Evolutionary conservation across 2,113 vertebrate genomes (phyloP).

Genomic region (Trachemys scripta): DNA sequence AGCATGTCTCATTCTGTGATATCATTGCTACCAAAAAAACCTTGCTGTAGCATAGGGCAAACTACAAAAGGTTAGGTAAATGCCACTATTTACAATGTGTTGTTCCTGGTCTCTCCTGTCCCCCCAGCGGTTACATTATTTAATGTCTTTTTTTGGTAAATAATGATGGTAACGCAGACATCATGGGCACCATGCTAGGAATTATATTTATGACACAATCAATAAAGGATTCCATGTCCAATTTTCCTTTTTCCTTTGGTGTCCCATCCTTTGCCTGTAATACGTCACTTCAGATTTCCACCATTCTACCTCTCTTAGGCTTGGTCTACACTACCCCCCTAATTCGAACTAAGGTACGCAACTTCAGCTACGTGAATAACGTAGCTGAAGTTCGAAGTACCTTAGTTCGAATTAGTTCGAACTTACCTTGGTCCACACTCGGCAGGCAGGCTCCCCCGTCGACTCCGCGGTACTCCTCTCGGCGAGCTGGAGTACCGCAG

Average conservation of each 20-base stretch:
- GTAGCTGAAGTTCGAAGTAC: too few species aligned
- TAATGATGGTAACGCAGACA: background rate
- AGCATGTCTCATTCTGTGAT: background rate
- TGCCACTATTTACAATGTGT: background rate
- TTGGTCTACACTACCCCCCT: too few species aligned
- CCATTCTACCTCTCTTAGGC: background rate
- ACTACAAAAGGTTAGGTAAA: background rate
- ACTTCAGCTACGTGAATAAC: too few species aligned
- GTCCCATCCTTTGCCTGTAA: background rate
- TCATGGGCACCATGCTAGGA: fast-evolving
- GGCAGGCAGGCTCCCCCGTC: too few species aligned
- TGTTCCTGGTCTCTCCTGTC: background rate
- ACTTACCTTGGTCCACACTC: too few species aligned
- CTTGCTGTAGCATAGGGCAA: background rate
- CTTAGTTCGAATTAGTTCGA: too few species aligned
- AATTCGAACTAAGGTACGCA: too few species aligned
- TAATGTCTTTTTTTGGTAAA: background rate
- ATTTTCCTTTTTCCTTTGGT: background rate
- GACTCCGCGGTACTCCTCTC: too few species aligned
- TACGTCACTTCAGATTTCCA: background rate
- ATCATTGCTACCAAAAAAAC: background rate
- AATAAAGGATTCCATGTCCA: background rate
- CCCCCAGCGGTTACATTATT: background rate
- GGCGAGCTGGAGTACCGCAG: too few species aligned
- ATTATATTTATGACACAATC: background rate